phyloP scores from a whole-genome alignment of 2,797 vertebrate species.

The Erpetoichthys calabaricus region DNA sequence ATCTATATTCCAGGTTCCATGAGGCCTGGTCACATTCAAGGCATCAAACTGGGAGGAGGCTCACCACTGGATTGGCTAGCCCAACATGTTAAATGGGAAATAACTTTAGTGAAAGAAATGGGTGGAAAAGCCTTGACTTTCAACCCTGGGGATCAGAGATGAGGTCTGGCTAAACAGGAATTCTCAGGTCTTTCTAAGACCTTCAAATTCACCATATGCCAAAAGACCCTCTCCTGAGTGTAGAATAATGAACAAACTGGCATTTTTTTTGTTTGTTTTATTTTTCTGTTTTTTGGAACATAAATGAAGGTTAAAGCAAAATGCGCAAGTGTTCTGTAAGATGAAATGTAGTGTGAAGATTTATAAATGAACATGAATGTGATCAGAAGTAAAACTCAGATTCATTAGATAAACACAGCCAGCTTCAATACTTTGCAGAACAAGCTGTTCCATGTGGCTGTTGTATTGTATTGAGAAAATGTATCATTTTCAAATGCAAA shows the following conservation, averaged over 20 bases:
- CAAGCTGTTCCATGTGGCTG: neutral
- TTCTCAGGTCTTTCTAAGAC: neutral
- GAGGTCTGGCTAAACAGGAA: neutral
- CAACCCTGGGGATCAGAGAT: neutral
- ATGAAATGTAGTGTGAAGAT: too few relatives aligned
- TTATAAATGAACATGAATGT: too few relatives aligned
- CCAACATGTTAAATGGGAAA: conserved; percentile 17
- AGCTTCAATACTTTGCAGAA: too few relatives aligned
- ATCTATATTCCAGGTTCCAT: conserved; percentile 49
- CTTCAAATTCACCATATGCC: neutral
- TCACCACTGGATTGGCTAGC: conserved; percentile 22
- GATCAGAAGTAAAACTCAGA: too few relatives aligned
- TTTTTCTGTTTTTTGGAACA: too few relatives aligned
- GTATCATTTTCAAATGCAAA: conserved; percentile 3
- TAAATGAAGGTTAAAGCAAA: too few relatives aligned
- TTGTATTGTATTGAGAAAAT: neutral
- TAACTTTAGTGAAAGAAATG: neutral
- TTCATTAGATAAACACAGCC: too few relatives aligned
- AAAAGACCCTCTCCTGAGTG: too few relatives aligned
- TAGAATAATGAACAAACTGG: too few relatives aligned
- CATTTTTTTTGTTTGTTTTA: too few relatives aligned
- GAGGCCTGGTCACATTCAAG: conserved; percentile 54
- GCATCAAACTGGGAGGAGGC: conserved; percentile 29
- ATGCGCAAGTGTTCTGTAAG: too few relatives aligned
- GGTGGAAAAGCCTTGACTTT: neutral